Evolutionary conservation across 2,113 vertebrate species (phyloP).

Genomic region (Lophotis ruficrista): DNA sequence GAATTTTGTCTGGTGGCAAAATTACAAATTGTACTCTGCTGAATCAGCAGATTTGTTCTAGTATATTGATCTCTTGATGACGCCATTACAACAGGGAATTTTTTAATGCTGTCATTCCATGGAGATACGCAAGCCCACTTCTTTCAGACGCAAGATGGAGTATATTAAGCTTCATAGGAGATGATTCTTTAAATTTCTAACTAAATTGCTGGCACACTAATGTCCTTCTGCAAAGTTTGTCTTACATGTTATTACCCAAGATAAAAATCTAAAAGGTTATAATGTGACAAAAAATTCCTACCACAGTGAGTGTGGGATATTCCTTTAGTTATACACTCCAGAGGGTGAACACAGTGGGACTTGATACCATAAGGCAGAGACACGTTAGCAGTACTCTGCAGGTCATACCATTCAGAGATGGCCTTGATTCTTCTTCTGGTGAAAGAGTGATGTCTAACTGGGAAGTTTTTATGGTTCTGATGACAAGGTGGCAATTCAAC

Average conservation of each 20-base stretch:
- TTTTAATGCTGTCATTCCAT: neutral
- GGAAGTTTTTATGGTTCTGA: neutral
- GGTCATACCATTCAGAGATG: neutral
- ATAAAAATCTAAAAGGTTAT: neutral
- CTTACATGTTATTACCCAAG: neutral
- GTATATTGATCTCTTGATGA: neutral
- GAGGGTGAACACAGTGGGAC: neutral
- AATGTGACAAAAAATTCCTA: neutral
- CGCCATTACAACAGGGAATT: neutral
- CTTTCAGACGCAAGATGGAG: neutral
- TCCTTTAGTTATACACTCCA: neutral
- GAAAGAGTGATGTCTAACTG: neutral
- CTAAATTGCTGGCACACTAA: neutral
- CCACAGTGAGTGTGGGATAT: neutral
- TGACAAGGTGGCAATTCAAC: neutral
- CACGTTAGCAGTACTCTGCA: neutral
- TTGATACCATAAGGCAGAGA: neutral
- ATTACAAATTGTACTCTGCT: neutral
- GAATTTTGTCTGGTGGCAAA: neutral
- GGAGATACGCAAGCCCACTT: neutral
- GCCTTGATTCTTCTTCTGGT: neutral
- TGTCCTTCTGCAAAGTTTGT: neutral
- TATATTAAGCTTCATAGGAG: neutral
- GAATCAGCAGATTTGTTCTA: neutral
- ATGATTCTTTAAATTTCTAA: neutral